Conservation (phyloP, 37 sponge, comb jelly and placozoan species). For the Ephydatia muelleri region DNA sequence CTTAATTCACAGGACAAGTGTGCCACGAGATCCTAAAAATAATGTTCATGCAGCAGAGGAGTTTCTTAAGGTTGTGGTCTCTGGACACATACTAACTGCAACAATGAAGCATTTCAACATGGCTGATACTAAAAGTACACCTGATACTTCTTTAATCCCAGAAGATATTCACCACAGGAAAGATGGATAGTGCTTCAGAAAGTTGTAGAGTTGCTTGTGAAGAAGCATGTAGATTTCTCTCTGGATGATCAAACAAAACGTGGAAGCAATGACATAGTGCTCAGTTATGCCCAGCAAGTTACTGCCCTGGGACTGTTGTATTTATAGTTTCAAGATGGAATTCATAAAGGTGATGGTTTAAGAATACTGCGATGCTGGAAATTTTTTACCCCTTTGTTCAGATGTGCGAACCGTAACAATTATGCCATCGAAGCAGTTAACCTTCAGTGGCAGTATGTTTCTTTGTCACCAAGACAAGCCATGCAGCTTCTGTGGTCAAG, state of each 20-base stretch:
- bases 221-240: not conserved
- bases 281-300: slow-evolving; percentile 6
- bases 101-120: not conserved
- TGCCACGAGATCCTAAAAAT: slow-evolving; percentile 19
- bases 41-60: slow-evolving; percentile 18
- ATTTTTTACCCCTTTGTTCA: not conserved
- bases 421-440: not conserved
- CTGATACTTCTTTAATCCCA: not conserved
- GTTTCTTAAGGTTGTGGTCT: slow-evolving; percentile 7
- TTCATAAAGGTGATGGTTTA: slow-evolving; percentile 26
- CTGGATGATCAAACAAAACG: not conserved
- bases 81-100: slow-evolving; percentile 3
- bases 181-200: not conserved
- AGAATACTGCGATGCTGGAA: slow-evolving; percentile 26
- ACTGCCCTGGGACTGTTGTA: not conserved
- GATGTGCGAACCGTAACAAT: not conserved
- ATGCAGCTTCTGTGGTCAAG: slow-evolving; percentile 44
- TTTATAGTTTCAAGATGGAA: slow-evolving; percentile 9
- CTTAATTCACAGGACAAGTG: slow-evolving; percentile 1
- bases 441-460: not conserved
- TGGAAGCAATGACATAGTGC: not conserved
- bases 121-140: not conserved
- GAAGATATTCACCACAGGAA: not conserved
- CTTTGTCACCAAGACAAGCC: not conserved
- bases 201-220: not conserved